Evolutionary conservation across 2,888 invertebrate species (phyloP).

Genomic region (Drosophila hamatofila): DNA sequence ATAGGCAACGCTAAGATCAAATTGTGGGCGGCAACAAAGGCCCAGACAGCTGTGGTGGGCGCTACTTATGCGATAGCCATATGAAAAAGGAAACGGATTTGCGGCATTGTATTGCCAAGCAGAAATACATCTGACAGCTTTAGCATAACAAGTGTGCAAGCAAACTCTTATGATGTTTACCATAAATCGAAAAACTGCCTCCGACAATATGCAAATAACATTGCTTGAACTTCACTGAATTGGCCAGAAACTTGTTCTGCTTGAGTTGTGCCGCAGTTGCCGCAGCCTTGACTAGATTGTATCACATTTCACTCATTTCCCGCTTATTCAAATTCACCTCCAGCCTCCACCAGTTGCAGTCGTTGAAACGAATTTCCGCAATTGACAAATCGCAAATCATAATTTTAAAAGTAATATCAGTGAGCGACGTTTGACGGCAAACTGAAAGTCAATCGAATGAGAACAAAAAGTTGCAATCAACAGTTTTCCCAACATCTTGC

Average conservation of each 20-base stretch:
- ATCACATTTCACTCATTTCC: not conserved
- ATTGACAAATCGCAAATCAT: slow-evolving; percentile 5
- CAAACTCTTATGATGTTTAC: slow-evolving; percentile 10
- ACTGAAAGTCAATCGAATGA: not conserved
- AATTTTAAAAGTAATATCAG: not conserved
- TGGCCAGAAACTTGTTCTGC: not conserved
- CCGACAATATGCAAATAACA: slow-evolving; percentile 1
- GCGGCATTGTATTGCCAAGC: slow-evolving; percentile 25
- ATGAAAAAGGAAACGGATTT: slow-evolving; percentile 32
- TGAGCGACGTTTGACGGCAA: not conserved
- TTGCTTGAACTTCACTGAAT: not conserved
- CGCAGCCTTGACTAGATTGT: not conserved
- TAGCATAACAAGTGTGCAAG: slow-evolving; percentile 13
- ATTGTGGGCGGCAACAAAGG: slow-evolving; percentile 12
- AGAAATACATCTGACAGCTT: slow-evolving; percentile 19
- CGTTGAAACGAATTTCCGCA: not conserved
- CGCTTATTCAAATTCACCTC: not conserved
- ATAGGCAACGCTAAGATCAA: slow-evolving; percentile 10
- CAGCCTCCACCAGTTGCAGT: slow-evolving; percentile 3
- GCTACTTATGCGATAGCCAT: slow-evolving; percentile 6
- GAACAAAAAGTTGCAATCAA: slow-evolving; percentile 14
- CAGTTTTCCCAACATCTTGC: slow-evolving; percentile 4
- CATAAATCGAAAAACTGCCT: slow-evolving; percentile 24
- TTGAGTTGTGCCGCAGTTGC: not conserved
- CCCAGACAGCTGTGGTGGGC: slow-evolving; percentile 22